These are phyloP conservation scores for Poecilia wingei DNA, from an alignment of 2,797 vertebrate species.

Conservation along the genomic window DNA sequence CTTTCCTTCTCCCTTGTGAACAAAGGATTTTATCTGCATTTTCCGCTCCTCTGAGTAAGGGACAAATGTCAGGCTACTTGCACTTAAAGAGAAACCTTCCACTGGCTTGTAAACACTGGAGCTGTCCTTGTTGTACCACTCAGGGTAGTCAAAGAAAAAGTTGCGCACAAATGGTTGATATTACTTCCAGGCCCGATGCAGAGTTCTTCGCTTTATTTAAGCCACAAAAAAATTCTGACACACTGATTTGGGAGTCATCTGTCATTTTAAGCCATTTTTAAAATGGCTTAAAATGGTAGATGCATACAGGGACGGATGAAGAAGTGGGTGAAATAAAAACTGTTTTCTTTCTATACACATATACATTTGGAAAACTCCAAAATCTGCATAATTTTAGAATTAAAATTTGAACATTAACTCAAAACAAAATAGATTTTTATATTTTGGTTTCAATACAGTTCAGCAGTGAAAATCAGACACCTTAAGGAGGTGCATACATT, in stretches of 20 bases:
- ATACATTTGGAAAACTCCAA: background rate
- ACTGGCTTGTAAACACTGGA: slow-evolving; percentile 16
- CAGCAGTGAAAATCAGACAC: background rate
- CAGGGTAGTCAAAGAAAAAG: background rate
- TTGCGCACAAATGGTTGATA: background rate
- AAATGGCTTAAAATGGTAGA: background rate
- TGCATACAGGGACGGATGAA: background rate
- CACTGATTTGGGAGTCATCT: background rate
- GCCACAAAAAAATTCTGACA: background rate
- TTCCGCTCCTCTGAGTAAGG: slow-evolving; percentile 39
- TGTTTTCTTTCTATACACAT: no score
- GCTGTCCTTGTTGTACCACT: slow-evolving; percentile 2
- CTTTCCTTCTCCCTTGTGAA: slow-evolving; percentile 44
- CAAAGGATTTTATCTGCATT: slow-evolving; percentile 45
- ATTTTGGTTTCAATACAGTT: background rate
- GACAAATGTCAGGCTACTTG: slow-evolving; percentile 50
- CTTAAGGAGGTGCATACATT: background rate
- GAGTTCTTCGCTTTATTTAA: background rate
- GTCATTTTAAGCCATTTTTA: background rate
- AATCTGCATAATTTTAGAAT: background rate
- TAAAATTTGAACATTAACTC: background rate
- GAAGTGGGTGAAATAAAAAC: background rate
- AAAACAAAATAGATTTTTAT: background rate
- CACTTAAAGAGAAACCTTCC: slow-evolving; percentile 27
- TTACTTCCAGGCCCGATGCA: background rate